Percentiles rank a stretch among this genome's conserved stretches.
phyloP scores from a whole-genome alignment of 2,797 vertebrate genomes.

The Phrynocephalus forsythii region DNA sequence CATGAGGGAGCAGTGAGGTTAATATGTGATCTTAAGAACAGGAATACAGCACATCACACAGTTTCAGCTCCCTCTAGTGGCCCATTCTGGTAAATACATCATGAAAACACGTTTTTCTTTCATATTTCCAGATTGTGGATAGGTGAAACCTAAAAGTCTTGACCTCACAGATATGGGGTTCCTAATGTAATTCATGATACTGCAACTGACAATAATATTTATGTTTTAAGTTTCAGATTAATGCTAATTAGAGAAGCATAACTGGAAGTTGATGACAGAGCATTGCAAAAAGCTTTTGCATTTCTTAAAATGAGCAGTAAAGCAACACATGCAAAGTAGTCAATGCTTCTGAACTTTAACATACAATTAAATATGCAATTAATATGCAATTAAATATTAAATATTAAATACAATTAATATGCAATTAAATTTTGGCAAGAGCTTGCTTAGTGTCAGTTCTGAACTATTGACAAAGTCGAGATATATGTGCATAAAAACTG shows the following conservation, averaged over 20 bases:
- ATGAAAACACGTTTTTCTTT: no score
- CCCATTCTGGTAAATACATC: no score
- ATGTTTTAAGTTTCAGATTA: conserved; percentile 29
- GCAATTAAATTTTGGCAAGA: conserved; percentile 9
- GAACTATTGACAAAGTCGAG: neutral
- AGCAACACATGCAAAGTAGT: conserved; percentile 48
- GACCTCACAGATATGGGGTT: no score
- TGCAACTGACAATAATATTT: neutral
- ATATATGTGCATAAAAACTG: no score
- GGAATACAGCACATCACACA: no score
- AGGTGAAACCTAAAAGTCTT: no score
- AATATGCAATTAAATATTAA: conserved; percentile 6
- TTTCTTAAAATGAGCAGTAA: conserved; percentile 35
- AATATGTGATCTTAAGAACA: neutral
- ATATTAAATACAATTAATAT: no score
- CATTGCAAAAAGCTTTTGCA: neutral
- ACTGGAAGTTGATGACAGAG: conserved; percentile 16
- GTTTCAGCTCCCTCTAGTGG: no score
- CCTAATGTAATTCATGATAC: conserved; percentile 6
- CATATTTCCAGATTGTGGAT: no score
- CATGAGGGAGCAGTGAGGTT: neutral
- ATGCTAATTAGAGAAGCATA: conserved; percentile 43
- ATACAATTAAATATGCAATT: no score
- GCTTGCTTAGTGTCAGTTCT: neutral
- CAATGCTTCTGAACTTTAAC: conserved; percentile 45